Percentiles rank a stretch among this genome's conserved stretches.
These are phyloP conservation scores for Chinchilla lanigera DNA, from an alignment of 2,113 vertebrate species.

Conservation along the genomic window DNA sequence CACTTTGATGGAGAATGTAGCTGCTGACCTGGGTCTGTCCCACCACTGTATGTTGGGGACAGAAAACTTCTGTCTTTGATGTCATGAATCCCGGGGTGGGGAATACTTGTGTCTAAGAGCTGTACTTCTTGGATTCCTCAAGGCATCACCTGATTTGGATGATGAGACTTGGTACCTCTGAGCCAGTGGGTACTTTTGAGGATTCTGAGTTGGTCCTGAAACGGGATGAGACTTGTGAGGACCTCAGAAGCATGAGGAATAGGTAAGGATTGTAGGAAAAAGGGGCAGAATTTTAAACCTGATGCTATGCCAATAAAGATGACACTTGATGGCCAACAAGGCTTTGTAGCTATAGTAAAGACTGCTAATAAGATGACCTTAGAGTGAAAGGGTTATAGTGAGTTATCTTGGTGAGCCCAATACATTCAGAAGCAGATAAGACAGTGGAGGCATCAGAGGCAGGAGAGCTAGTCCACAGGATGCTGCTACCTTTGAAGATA, in stretches of 20 bases:
- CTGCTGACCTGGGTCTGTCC: too few relatives aligned
- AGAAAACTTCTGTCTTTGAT: background rate
- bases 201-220: background rate
- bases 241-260: background rate
- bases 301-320: background rate
- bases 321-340: background rate
- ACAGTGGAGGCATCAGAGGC: background rate
- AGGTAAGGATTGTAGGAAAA: fast-evolving
- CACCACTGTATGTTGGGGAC: fast-evolving
- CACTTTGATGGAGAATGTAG: background rate
- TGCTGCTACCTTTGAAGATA: background rate
- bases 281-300: background rate
- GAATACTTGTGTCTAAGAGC: too few relatives aligned
- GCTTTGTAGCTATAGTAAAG: background rate
- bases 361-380: background rate
- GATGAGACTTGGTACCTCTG: background rate
- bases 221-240: background rate
- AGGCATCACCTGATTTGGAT: background rate
- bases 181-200: background rate
- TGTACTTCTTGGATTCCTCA: too few relatives aligned
- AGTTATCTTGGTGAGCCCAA: background rate
- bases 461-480: fast-evolving
- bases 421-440: background rate
- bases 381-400: background rate
- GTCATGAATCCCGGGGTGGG: too few relatives aligned